Evolutionary conservation across 2,888 invertebrate species (phyloP).

Genomic region (Glyphotaelius pellucidus): DNA sequence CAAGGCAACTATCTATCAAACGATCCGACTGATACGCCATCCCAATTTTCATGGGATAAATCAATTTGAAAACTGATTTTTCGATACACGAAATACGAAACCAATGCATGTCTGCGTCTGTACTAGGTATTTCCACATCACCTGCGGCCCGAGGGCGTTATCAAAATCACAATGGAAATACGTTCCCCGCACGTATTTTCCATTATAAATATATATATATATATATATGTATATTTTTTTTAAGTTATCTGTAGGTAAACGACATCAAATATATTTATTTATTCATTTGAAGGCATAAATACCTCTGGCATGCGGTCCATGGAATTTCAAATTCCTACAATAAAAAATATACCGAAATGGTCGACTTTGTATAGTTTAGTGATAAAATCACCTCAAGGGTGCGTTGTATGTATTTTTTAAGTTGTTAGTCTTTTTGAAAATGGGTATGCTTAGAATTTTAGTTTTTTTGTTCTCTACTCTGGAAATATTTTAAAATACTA

Average conservation of each 20-base stretch:
- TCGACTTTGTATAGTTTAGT: too few relatives aligned
- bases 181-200: neutral
- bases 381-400: too few relatives aligned
- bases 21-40: neutral
- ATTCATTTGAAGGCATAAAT: neutral
- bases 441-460: too few relatives aligned
- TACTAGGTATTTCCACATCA: neutral
- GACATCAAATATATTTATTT: neutral
- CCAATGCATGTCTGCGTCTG: neutral
- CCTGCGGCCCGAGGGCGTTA: neutral
- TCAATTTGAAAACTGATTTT: conserved; percentile 19
- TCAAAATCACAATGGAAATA: conserved; percentile 9
- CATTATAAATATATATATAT: neutral
- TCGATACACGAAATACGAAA: neutral
- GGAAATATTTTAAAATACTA: too few relatives aligned
- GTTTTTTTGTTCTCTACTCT: too few relatives aligned
- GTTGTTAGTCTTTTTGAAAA: too few relatives aligned
- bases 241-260: neutral
- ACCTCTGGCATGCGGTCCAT: neutral
- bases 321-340: neutral
- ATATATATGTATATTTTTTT: too few relatives aligned
- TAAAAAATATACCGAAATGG: too few relatives aligned
- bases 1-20: too few relatives aligned
- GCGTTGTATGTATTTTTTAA: too few relatives aligned
- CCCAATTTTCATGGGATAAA: neutral